Evolutionary conservation across 2,113 vertebrate species (phyloP).

Genomic region (Dendropsophus ebraccatus): DNA sequence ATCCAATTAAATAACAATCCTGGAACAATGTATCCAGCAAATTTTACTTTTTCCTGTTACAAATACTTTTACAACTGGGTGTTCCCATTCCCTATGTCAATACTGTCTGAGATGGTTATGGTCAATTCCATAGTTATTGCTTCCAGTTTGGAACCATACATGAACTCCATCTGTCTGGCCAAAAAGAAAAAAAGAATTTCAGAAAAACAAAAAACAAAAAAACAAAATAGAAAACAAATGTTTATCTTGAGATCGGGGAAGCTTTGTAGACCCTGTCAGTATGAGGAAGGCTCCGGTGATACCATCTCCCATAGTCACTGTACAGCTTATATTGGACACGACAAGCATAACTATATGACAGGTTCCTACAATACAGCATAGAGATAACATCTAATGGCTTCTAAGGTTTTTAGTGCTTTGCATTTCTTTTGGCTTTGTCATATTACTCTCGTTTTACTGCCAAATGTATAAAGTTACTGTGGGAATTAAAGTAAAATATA

Average conservation of each 20-base stretch:
- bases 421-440: slow-evolving; percentile 44
- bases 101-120: not conserved
- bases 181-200: not conserved
- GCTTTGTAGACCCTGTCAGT: not conserved
- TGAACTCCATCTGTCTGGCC: not conserved
- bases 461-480: slow-evolving; percentile 49
- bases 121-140: not conserved
- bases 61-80: too few species aligned
- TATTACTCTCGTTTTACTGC: slow-evolving; percentile 15
- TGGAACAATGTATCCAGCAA: too few species aligned
- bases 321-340: not conserved
- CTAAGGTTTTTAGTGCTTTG: slow-evolving; percentile 29
- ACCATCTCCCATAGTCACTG: not conserved
- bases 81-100: too few species aligned
- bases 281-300: not conserved
- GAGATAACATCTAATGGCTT: slow-evolving; percentile 33
- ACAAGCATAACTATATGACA: slow-evolving; percentile 11
- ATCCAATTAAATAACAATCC: too few species aligned
- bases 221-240: slow-evolving; percentile 4
- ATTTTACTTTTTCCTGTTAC: too few species aligned
- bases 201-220: not conserved
- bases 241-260: not conserved
- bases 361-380: not conserved
- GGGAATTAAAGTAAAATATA: slow-evolving; percentile 42
- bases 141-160: not conserved